phyloP scores from a whole-genome alignment of 2,797 vertebrate species.

The Telmatherina bonti region DNA sequence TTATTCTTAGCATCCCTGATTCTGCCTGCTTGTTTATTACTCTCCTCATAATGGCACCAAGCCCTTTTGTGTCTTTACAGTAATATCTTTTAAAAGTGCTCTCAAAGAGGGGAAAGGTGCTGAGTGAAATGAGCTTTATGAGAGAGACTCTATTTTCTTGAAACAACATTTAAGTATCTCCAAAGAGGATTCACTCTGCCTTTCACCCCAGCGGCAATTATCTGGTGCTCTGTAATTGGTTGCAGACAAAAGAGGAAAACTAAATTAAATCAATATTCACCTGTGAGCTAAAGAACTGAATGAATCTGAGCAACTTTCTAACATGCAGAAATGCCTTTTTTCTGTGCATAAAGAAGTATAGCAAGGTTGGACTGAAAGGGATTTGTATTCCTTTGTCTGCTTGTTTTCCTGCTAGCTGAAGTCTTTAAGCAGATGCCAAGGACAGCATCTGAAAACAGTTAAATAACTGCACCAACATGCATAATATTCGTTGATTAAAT shows the following conservation, averaged over 20 bases:
- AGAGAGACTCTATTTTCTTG: conserved; percentile 28
- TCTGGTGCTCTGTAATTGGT: conserved; percentile 65
- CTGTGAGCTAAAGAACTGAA: conserved; percentile 50
- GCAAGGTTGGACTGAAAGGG: conserved; percentile 43
- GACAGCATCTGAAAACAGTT: conserved; percentile 13
- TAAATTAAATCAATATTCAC: conserved; percentile 76
- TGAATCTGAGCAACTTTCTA: conserved; percentile 60
- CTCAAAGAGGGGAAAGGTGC: conserved; percentile 46
- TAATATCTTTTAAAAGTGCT: conserved; percentile 66
- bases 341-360: background rate
- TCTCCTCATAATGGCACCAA: conserved; percentile 46
- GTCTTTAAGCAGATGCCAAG: conserved; percentile 31
- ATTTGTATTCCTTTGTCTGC: conserved; percentile 8
- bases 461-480: too few relatives aligned
- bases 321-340: conserved; percentile 47
- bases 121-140: conserved; percentile 34
- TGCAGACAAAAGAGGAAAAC: conserved; percentile 48
- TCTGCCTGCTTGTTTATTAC: conserved; percentile 68
- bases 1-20: conserved; percentile 70
- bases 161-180: conserved; percentile 58
- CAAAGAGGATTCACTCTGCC: conserved; percentile 64
- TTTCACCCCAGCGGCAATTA: conserved; percentile 69
- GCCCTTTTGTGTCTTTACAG: conserved; percentile 52
- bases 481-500: too few relatives aligned
- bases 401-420: conserved; percentile 24